phyloP scores from a whole-genome alignment of 1,140 invertebrate genomes.

The Neodiprion fabricii region DNA sequence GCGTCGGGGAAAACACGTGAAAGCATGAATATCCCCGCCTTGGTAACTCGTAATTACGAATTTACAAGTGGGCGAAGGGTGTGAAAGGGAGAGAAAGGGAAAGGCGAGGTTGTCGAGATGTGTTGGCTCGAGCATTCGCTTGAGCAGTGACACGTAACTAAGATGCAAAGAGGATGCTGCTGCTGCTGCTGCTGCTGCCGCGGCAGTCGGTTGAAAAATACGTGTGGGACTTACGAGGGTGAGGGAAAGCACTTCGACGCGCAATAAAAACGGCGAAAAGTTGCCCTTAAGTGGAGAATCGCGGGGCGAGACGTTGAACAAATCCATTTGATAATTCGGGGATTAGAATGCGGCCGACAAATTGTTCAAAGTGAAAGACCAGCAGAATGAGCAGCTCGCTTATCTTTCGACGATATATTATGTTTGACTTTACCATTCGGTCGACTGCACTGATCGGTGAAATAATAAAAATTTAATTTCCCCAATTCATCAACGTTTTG shows the following conservation, averaged over 20 bases:
- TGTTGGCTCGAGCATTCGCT: slow-evolving; percentile 13
- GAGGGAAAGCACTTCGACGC: slow-evolving; percentile 25
- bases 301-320: background rate
- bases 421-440: no score
- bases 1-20: no score
- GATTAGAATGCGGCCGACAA: no score
- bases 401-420: background rate
- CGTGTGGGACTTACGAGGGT: slow-evolving; percentile 20
- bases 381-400: background rate
- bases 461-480: no score
- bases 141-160: slow-evolving; percentile 38
- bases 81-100: no score
- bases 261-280: background rate
- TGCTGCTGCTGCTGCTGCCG: slow-evolving; percentile 10
- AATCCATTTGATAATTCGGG: background rate
- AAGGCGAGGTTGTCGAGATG: background rate
- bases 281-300: background rate
- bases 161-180: slow-evolving; percentile 31
- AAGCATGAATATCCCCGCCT: no score
- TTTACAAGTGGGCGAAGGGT: no score
- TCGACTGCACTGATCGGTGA: no score
- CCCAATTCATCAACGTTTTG: background rate
- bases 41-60: no score
- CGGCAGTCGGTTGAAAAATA: background rate
- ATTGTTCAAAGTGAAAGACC: background rate